Percentiles rank a stretch among this genome's conserved stretches.
Conservation (phyloP, 2,113 vertebrate species). For the Dipodomys merriami region DNA sequence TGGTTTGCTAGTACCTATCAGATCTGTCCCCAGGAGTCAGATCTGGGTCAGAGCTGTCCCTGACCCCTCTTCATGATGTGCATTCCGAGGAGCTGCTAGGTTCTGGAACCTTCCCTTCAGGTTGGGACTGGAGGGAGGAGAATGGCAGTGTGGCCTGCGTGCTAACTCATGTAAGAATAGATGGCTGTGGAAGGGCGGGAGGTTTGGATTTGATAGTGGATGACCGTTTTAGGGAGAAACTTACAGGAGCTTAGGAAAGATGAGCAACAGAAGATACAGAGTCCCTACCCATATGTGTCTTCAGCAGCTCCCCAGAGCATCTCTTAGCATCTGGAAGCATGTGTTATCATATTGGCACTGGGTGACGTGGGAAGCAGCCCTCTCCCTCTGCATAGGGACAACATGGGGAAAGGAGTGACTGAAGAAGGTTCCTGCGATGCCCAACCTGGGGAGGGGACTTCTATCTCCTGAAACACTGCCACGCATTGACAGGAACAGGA, state of each 20-base stretch:
- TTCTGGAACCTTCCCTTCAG: background rate
- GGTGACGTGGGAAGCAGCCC: no score
- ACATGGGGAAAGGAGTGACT: no score
- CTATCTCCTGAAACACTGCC: background rate
- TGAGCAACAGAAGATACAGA: background rate
- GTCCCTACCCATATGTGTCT: background rate
- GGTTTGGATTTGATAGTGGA: background rate
- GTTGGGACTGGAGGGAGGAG: background rate
- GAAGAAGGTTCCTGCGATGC: no score
- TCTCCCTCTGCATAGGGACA: no score
- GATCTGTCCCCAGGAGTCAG: background rate
- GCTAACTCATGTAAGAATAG: background rate
- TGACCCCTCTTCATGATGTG: background rate
- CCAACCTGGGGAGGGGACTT: no score
- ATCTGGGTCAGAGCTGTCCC: background rate
- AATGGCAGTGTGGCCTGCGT: background rate
- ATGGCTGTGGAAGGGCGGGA: background rate
- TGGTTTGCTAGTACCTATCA: background rate
- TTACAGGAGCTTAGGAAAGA: background rate
- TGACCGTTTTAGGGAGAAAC: background rate
- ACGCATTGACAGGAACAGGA: background rate
- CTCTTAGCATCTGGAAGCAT: background rate
- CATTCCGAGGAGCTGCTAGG: background rate
- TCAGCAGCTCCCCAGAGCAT: background rate
- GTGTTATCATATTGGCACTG: no score